These are phyloP conservation scores for Corydoras maculifer DNA, from an alignment of 2,113 vertebrate species.

Conservation along the genomic window DNA sequence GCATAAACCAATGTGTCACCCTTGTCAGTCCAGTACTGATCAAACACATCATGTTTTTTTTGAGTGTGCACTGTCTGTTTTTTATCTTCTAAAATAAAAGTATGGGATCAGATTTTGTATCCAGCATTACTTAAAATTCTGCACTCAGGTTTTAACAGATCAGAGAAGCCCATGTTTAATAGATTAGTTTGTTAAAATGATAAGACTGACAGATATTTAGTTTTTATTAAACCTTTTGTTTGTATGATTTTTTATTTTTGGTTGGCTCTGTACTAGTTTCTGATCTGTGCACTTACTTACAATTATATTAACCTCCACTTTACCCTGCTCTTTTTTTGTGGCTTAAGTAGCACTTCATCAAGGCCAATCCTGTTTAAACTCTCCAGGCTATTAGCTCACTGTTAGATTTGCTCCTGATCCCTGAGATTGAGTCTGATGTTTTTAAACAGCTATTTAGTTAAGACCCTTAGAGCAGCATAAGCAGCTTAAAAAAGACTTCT, in stretches of 20 bases:
- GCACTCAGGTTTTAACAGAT: too few species aligned
- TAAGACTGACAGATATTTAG: neutral
- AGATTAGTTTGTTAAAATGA: neutral
- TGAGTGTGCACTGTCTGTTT: too few species aligned
- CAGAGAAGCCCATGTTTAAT: too few species aligned
- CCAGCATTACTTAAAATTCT: too few species aligned
- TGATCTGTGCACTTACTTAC: conserved; percentile 1
- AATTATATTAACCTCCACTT: conserved; percentile 21
- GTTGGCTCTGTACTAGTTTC: neutral
- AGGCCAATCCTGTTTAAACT: conserved; percentile 6
- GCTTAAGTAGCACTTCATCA: conserved; percentile 17
- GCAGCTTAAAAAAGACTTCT: neutral
- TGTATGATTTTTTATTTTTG: neutral
- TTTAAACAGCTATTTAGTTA: neutral
- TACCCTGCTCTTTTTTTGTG: neutral
- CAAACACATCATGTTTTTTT: too few species aligned
- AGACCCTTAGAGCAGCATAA: neutral
- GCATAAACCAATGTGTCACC: too few species aligned
- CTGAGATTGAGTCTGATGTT: neutral
- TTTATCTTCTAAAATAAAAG: too few species aligned
- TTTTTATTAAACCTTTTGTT: neutral
- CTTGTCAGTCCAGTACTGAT: too few species aligned
- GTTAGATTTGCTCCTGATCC: neutral
- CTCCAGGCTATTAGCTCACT: neutral
- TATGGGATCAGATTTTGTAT: too few species aligned